A percentile compares a stretch with the other conserved stretches of the same genome.
These are phyloP conservation scores for Willisornis vidua DNA, from an alignment of 2,113 vertebrate genomes.

Conservation along the genomic window DNA sequence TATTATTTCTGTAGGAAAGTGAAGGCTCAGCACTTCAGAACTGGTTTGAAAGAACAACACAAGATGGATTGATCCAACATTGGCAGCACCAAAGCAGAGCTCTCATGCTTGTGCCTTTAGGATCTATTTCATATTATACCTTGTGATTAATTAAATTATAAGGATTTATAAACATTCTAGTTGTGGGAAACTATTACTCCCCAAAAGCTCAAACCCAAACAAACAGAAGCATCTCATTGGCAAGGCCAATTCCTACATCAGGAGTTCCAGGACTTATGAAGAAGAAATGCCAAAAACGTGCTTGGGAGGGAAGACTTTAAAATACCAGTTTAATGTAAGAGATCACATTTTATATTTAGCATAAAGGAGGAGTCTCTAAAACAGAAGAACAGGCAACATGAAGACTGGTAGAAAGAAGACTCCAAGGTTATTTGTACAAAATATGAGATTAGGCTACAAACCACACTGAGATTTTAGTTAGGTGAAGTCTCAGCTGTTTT, in stretches of 20 bases:
- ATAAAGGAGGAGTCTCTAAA: neutral
- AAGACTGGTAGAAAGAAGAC: neutral
- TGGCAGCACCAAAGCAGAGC: neutral
- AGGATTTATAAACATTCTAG: neutral
- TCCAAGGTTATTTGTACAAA: neutral
- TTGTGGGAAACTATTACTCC: neutral
- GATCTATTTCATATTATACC: neutral
- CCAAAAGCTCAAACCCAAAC: neutral
- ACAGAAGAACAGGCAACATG: neutral
- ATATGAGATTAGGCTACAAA: neutral
- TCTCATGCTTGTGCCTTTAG: neutral
- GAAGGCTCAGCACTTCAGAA: slow-evolving; percentile 50
- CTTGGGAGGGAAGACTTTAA: neutral
- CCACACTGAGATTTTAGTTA: neutral
- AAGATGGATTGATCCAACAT: neutral
- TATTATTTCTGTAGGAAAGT: slow-evolving; percentile 17
- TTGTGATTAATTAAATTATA: neutral
- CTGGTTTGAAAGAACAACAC: slow-evolving; percentile 24
- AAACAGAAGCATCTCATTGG: neutral
- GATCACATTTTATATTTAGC: neutral
- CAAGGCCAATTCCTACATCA: neutral
- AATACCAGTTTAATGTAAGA: neutral
- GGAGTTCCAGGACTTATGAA: neutral
- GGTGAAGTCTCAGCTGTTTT: neutral
- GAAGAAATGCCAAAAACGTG: fast-evolving